Conservation (phyloP, 2,113 vertebrate genomes). For the Tympanuchus pallidicinctus region DNA sequence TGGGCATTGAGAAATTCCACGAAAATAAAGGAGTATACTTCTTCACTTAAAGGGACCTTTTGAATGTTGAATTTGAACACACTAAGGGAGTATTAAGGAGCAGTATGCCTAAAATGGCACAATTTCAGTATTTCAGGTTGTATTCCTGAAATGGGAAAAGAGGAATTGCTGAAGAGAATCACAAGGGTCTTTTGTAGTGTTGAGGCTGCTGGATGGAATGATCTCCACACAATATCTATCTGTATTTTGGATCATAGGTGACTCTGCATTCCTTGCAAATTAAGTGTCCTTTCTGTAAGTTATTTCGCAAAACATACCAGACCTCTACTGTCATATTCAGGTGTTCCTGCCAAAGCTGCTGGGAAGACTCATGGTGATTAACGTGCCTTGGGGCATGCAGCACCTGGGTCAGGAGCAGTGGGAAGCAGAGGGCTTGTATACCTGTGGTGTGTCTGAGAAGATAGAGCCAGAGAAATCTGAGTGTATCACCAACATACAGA, state of each 20-base stretch:
- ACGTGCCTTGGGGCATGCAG: not conserved
- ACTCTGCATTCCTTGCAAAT: not conserved
- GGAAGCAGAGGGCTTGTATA: not conserved
- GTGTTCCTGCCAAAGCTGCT: not conserved
- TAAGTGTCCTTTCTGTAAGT: not conserved
- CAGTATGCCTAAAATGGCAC: not conserved
- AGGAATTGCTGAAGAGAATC: not conserved
- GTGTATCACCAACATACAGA: not conserved
- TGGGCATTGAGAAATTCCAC: not conserved
- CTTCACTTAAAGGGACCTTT: not conserved
- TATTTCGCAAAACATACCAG: not conserved
- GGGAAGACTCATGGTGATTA: accelerated
- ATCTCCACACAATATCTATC: not conserved
- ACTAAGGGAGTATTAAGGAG: not conserved
- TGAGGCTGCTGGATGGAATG: not conserved
- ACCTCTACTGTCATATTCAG: not conserved
- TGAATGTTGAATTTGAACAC: not conserved
- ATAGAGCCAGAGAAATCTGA: not conserved
- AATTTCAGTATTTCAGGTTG: not conserved
- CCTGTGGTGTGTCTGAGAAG: not conserved
- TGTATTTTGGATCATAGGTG: not conserved
- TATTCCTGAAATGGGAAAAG: not conserved
- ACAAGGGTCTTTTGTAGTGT: not conserved
- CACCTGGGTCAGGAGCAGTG: not conserved
- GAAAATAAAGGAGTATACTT: not conserved